phyloP scores from a whole-genome alignment of 2,113 vertebrate genomes.

The Chrysochloris asiatica region DNA sequence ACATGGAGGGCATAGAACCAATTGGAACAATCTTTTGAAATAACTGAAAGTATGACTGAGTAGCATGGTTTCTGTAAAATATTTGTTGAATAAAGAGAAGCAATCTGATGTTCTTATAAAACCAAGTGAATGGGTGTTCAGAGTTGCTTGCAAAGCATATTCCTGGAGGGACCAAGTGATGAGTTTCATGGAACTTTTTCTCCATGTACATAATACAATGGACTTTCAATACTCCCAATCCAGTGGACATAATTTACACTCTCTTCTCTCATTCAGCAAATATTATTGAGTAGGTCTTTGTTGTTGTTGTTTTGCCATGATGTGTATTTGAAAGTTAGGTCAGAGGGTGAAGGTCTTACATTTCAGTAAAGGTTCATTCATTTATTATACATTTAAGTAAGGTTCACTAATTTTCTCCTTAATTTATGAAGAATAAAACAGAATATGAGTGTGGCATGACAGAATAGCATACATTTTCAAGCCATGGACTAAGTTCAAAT shows the following conservation, averaged over 20 bases:
- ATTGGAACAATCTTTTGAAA: neutral
- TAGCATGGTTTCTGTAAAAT: too few relatives aligned
- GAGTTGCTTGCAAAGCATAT: neutral
- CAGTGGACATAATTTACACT: neutral
- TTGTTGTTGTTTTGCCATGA: neutral
- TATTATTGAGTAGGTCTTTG: neutral
- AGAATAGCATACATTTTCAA: neutral
- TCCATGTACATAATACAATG: neutral
- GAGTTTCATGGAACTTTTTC: neutral
- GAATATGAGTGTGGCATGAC: neutral
- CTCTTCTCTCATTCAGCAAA: neutral
- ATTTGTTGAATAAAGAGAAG: neutral
- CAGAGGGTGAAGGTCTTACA: neutral
- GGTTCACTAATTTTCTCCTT: neutral
- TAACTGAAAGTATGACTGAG: neutral
- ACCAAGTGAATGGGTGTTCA: neutral
- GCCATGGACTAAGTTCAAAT: neutral
- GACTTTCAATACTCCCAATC: neutral
- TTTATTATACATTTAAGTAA: too few relatives aligned
- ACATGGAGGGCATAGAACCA: neutral
- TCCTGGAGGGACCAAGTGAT: neutral
- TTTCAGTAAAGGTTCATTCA: neutral
- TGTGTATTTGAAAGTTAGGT: neutral
- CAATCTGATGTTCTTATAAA: neutral
- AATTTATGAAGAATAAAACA: neutral